Evolutionary conservation across 2,888 invertebrate species (phyloP).

Genomic region (Brachylomia viminalis): DNA sequence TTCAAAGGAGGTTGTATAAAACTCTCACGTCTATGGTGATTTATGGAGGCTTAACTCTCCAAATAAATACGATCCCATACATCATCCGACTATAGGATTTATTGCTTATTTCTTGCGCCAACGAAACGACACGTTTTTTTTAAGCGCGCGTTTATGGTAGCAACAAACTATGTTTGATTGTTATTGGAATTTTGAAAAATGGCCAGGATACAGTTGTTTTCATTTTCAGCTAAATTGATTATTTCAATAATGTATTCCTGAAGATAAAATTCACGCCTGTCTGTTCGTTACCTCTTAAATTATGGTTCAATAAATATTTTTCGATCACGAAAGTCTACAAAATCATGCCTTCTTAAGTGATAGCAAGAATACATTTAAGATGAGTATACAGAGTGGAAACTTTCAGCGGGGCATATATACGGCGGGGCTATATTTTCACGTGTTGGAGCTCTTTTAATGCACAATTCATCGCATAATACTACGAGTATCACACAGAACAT

Average conservation of each 20-base stretch:
- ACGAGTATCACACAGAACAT: background rate
- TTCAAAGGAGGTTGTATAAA: conserved; percentile 51
- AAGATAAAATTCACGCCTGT: no score
- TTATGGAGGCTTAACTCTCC: conserved; percentile 61
- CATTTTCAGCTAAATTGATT: background rate
- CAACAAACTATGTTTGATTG: conserved; percentile 36
- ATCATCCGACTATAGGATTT: conserved; percentile 66
- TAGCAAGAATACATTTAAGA: background rate
- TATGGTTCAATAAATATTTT: background rate
- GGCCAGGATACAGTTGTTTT: background rate
- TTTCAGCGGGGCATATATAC: no score
- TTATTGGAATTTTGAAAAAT: conserved; percentile 26
- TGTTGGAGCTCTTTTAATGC: background rate
- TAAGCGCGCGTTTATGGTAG: conserved; percentile 23
- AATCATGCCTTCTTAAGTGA: no score
- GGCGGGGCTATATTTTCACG: background rate
- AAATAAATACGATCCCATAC: conserved; percentile 66
- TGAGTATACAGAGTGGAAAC: no score
- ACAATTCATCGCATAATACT: background rate
- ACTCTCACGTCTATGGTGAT: conserved; percentile 64
- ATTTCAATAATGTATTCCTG: no score
- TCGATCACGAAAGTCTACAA: background rate
- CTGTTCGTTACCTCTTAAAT: no score
- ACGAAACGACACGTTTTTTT: conserved; percentile 49
- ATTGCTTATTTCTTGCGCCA: conserved; percentile 59